These are phyloP conservation scores for Cerceris ruficornis DNA, from an alignment of 2,888 invertebrate genomes.

Conservation along the genomic window DNA sequence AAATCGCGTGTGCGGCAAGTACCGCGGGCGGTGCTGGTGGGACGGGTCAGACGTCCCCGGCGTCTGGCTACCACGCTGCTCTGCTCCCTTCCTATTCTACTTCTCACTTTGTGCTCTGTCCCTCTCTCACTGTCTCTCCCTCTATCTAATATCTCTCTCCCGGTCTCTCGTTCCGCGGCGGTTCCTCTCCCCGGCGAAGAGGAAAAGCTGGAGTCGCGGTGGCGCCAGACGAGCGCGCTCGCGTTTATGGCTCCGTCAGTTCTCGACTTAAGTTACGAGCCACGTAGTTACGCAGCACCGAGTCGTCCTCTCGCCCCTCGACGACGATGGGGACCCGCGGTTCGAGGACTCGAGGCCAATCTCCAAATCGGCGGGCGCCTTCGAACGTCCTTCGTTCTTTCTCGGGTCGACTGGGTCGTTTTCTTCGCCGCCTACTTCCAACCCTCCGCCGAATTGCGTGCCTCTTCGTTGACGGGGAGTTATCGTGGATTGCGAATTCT, in stretches of 20 bases:
- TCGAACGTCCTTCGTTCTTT: background rate
- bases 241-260: constrained; percentile 17
- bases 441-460: no score
- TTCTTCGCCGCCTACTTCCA: no score
- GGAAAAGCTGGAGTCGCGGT: constrained; percentile 28
- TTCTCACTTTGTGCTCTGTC: background rate
- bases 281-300: constrained; percentile 27
- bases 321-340: constrained; percentile 9
- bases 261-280: constrained; percentile 11
- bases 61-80: constrained; percentile 45
- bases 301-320: constrained; percentile 1
- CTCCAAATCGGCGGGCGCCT: constrained; percentile 6
- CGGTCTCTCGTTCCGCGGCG: background rate
- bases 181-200: background rate
- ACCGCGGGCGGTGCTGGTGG: constrained; percentile 32
- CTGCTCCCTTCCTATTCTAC: constrained; percentile 4
- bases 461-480: no score
- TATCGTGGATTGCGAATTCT: no score
- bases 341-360: constrained; percentile 54
- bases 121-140: background rate
- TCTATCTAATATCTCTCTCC: constrained; percentile 1
- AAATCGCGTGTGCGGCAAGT: constrained; percentile 58
- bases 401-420: background rate
- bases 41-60: constrained; percentile 55
- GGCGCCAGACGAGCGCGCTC: constrained; percentile 55